phyloP scores from a whole-genome alignment of 2,888 invertebrate species.

The Alitta virens region DNA sequence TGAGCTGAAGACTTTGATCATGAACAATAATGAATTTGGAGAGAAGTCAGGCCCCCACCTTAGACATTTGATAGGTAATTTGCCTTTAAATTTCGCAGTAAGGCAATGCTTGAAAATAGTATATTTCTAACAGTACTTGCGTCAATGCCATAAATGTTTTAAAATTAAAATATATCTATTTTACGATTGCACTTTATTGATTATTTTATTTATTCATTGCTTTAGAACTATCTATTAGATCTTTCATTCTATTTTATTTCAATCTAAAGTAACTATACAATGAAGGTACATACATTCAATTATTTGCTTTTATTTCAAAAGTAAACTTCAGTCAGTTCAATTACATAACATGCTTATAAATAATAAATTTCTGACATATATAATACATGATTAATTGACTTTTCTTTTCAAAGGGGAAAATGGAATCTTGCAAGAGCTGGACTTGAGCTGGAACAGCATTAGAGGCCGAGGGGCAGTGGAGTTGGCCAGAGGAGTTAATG shows the following conservation, averaged over 20 bases:
- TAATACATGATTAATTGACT: neutral
- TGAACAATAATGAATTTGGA: constrained; percentile 46
- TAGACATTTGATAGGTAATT: constrained; percentile 44
- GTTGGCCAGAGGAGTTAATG: constrained; percentile 44
- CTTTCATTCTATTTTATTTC: no score
- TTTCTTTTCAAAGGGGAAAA: constrained; percentile 41
- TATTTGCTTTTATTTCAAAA: neutral
- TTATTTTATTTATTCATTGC: no score
- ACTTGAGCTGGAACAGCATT: constrained; percentile 53
- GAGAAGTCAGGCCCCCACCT: constrained; percentile 35
- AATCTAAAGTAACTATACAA: no score
- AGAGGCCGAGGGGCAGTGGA: constrained; percentile 39
- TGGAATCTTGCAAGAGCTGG: constrained; percentile 38
- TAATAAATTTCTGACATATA: neutral
- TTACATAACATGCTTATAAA: neutral
- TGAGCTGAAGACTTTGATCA: constrained; percentile 35
- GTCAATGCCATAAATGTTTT: no score
- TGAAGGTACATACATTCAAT: no score
- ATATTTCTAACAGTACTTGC: no score
- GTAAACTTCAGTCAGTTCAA: neutral
- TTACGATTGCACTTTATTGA: no score
- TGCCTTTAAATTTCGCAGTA: no score
- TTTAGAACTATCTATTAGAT: no score
- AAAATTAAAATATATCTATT: no score
- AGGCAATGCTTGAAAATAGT: no score